Evolutionary conservation across 2,113 vertebrate genomes (phyloP), one percentile per base, ranked within the genome.

Genomic region (Chloropsis cyanopogon): DNA sequence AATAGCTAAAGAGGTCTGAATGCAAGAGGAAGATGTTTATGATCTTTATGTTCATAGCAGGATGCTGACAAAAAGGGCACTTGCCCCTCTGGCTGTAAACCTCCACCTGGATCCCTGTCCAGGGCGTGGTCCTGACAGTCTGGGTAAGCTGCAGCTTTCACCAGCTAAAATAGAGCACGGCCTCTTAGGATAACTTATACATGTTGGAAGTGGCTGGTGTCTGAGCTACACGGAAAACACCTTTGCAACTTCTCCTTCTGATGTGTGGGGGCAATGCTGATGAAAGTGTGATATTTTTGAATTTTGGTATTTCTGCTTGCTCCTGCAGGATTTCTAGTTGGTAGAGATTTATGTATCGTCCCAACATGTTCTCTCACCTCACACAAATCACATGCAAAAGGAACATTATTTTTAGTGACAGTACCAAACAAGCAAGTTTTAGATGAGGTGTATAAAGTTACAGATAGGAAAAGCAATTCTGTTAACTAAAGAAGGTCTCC

Each of bases 361-460:
- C 54, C 75, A 82, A 60, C 15, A 29, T 65, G 65, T 78, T 91
- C 47, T 87, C 39, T 57, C 10, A 2, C 61, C 53, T 95, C 63
- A 22, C 25, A 3, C 12, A 39, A 57, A 65, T 80, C 60, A 52
- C 66, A 70, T 33, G 54, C 7, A 64, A 75, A 75, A 44, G 22
- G 25, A 85, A 59, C 29, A 42, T 50, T 90, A 79, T 89, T 87
- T 95, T 91, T 91, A 91, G 66, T 54, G 81, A 44, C 50, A 79
- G 42, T n/a, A 91, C 10, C 23, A 85, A 86, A 53, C 3, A 3
- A 73, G n/a, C 16, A 66, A 72, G 63, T 85, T 97, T 92, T 85
- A 92, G 53, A 49, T 63, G 12, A 52, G 28, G 37, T 54, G 4
- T 54, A 52, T 59, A 17, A 82, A 80, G 50, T 70, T 69, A 59